These are phyloP conservation scores for Siniperca scherzeri DNA, from an alignment of 2,797 vertebrate species.

Conservation along the genomic window DNA sequence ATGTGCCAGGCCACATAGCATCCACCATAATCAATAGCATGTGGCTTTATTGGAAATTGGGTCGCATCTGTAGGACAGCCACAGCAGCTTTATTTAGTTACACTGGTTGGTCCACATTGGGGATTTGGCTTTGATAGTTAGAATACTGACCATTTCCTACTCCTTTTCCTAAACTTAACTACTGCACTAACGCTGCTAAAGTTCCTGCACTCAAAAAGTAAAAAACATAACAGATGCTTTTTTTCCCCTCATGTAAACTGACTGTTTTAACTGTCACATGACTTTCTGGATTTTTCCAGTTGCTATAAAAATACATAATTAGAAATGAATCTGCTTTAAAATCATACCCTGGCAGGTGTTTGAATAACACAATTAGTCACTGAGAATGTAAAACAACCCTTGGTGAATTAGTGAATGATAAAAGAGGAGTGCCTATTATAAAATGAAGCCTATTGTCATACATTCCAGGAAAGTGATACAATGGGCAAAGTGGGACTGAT, in stretches of 20 bases:
- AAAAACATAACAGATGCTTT: neutral
- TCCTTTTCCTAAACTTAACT: conserved; percentile 21
- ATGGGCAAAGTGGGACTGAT: conserved; percentile 66
- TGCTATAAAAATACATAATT: neutral
- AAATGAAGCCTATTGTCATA: conserved; percentile 60
- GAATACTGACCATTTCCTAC: conserved; percentile 40
- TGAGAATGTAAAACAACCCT: conserved; percentile 18
- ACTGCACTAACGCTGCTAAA: conserved; percentile 5
- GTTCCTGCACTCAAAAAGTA: conserved; percentile 5
- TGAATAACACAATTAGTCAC: conserved; percentile 11
- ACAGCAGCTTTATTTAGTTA: conserved; percentile 63
- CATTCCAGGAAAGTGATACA: conserved; percentile 74
- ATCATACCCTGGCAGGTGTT: conserved; percentile 15
- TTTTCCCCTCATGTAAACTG: neutral
- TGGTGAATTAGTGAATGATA: conserved; percentile 35
- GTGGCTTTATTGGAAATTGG: conserved; percentile 63
- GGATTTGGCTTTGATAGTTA: conserved; percentile 39
- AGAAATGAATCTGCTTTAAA: neutral
- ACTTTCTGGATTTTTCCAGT: neutral
- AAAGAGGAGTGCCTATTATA: conserved; percentile 33
- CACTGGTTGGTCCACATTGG: conserved; percentile 39
- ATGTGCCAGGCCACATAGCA: conserved; percentile 39
- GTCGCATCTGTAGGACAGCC: conserved; percentile 60
- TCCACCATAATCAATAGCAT: conserved; percentile 69
- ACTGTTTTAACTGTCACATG: conserved; percentile 17